Evolutionary conservation across 2,113 vertebrate genomes (phyloP), one percentile per base, ranked within the genome.

Genomic region (Carollia perspicillata): DNA sequence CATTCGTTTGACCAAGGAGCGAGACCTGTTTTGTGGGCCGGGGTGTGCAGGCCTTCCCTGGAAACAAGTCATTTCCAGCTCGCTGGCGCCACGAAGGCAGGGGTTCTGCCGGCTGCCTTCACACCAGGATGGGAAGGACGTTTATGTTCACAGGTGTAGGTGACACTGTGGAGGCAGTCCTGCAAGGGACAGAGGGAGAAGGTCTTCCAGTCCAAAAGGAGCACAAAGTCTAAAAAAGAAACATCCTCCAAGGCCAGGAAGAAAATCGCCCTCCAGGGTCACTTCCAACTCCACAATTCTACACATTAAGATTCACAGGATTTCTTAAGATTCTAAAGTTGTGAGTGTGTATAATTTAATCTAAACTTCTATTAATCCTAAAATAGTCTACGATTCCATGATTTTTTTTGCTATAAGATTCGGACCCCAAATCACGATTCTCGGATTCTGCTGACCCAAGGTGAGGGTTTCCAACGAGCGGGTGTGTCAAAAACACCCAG

Each of bases 1-100:
- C 37, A 0, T 74, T 74, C 63, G 55, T 72, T 55, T 93, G 95
- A 94, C 96, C 93, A 42, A 66, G 80, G 42, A 95, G 53, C 53
- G 47, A 66, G 78, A 95, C 89, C 92, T 93, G 88, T 28, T 65
- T 51, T 40, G 44, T 17, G 33, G 80, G 87, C 84, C 37, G 33
- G 44, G 0, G 3, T 40, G 47, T n/a, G 40, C 87, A 16, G 72
- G 84, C 86, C 75, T 81, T 55, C 35, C 69, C 40, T 10, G 83
- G 65, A 65, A 94, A 65, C 47, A 85, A 90, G 66, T 75, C 71
- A 37, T 72, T 74, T 88, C 92, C 80, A 78, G 60, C 53, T 84
- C 40, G 0, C 49, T 78, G 5, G 11, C 84, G 66, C 72, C 40
- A 6, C 66, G 23, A n/a, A 78, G 20, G n/a, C 63, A 88, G 69